Conservation (phyloP, 2,888 invertebrate genomes). For the Amphipyra berbera region DNA sequence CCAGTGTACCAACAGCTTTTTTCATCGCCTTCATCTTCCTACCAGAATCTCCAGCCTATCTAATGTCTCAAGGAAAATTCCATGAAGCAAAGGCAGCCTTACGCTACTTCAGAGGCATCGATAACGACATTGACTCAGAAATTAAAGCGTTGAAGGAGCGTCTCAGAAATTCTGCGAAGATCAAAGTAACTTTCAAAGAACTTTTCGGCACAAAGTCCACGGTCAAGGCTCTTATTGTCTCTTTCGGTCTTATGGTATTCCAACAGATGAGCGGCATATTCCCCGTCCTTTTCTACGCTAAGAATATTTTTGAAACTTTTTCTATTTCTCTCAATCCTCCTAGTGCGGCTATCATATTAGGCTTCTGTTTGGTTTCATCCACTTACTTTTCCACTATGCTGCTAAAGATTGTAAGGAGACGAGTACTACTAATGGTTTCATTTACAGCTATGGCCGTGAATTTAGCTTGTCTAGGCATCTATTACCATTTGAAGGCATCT, state of each 20-base stretch:
- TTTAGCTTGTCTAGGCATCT: constrained; percentile 84
- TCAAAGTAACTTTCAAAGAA: constrained; percentile 84
- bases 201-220: constrained; percentile 80
- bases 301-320: constrained; percentile 87
- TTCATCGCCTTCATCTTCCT: constrained; percentile 90
- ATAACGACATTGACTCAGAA: constrained; percentile 90
- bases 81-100: constrained; percentile 91
- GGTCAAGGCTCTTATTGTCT: constrained; percentile 84
- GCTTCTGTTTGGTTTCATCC: constrained; percentile 89
- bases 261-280: constrained; percentile 91
- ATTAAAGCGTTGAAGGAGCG: constrained; percentile 84
- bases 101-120: constrained; percentile 90
- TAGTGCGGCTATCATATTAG: constrained; percentile 90
- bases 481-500: constrained; percentile 81
- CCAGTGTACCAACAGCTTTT: constrained; percentile 81
- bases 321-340: constrained; percentile 77
- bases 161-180: constrained; percentile 80
- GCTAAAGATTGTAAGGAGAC: constrained; percentile 90
- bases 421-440: constrained; percentile 91
- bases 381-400: constrained; percentile 89
- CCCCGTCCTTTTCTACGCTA: constrained; percentile 90
- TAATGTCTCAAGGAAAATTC: constrained; percentile 88
- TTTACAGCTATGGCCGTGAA: constrained; percentile 89
- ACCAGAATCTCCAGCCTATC: constrained; percentile 93
- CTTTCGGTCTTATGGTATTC: constrained; percentile 91